Evolutionary conservation across 2,113 vertebrate genomes (phyloP).

Genomic region (Pithys albifrons): DNA sequence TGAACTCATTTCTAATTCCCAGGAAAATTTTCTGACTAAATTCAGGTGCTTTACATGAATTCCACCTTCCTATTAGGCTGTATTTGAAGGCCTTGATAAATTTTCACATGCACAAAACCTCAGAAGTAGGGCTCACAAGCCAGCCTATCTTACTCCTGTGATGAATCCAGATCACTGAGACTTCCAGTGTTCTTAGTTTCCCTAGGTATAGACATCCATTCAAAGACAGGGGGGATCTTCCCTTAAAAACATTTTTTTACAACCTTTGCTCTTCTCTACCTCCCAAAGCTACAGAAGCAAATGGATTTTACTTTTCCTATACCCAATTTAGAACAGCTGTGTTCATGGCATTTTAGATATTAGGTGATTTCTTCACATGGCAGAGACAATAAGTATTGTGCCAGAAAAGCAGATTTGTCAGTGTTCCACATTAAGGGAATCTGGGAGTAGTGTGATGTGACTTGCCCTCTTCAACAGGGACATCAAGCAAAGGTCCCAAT

Average conservation of each 20-base stretch:
- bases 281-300: neutral
- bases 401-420: neutral
- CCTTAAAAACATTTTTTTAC: neutral
- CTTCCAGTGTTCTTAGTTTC: neutral
- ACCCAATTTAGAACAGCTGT: neutral
- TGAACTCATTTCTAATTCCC: neutral
- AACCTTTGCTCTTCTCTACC: neutral
- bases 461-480: neutral
- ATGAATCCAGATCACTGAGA: neutral
- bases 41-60: neutral
- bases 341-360: neutral
- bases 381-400: neutral
- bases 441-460: neutral
- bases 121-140: neutral
- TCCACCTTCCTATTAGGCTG: neutral
- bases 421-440: fast-evolving
- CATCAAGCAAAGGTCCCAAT: neutral
- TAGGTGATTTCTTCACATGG: neutral
- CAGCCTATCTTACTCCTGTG: neutral
- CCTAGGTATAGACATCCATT: neutral
- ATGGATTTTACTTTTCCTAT: neutral
- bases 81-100: neutral
- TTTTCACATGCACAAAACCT: neutral
- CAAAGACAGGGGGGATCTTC: neutral
- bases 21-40: neutral